Base-by-base conservation (phyloP, 2,797 vertebrate genomes). In the Decapterus maruadsi region DNA sequence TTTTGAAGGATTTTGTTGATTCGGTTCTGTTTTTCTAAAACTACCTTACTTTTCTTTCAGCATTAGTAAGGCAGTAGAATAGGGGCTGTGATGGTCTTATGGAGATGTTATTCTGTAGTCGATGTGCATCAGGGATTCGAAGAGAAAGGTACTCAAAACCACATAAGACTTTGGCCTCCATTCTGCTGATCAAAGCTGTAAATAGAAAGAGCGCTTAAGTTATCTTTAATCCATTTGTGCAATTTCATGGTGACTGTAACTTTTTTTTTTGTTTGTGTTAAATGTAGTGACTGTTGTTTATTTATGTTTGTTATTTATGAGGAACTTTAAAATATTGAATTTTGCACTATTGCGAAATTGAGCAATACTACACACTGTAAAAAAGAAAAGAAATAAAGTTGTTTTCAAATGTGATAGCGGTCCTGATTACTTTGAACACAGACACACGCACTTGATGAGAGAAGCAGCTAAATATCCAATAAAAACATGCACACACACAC, bases 231-330 rank as follows among this genome's bases (percentile, higher is more conserved):
- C 84, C 74, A 78, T 80, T 86, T 76, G 82, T 94, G 92, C 69
- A 92, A 90, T 92, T 90, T 93, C 76, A 71, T 80, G 64, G 85
- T 93, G 65, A 91, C 77, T 61, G 83, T 93, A 78, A 70, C 73
- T 84, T 83, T 65, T 66, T 26, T 86, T 86, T 89, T 56, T 59
- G 68, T 90, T 88, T 88, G 81, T 92, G 84, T 91, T 91, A 26
- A 78, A 86, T 86, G 92, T 95, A 82, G 89, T 92, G 83, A 89
- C 69, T 61, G 50, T 87, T 92, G 75, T 95, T 95, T 95, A 93
- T 96, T 96, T 95, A 95, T 92, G 83, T 95, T 92, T 93, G 87
- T 93, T 96, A 95, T 96, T 96, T 95, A 95, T 95, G 94, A 95
- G 82, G 76, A 93, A 93, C 91, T 91, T 87, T 83, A 86, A 85